Base-by-base conservation (phyloP, 2,113 vertebrate genomes). In the Corythornis vintsioides region DNA sequence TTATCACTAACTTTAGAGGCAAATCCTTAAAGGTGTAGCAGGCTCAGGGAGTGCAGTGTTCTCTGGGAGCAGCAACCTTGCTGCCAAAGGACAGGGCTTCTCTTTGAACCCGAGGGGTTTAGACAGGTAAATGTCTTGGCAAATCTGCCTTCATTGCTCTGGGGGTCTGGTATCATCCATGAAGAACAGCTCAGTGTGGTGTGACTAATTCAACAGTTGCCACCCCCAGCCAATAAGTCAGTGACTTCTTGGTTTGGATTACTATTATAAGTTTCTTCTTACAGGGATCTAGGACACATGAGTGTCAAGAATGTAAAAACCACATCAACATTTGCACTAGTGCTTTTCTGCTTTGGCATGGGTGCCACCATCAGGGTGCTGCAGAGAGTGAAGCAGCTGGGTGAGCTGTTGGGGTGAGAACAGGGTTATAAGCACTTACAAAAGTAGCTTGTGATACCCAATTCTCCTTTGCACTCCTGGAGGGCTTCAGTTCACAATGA, bases 21-120 rank as follows among this genome's bases (percentile, higher is more conserved):
- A 67, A 40, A 56, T 6, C 6, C 61, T 94, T 92, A 88, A 92
- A 93, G 88, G 65, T 57, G 24, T 1, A 77, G 80, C 53, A 53
- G 59, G 29, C 45, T 59, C 5, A 11, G 65, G 33, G 40, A 76
- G 40, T 4, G 4, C n/a, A 21, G 77, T 1, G 7, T 13, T 35
- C 15, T n/a, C 16, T 0, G 0, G 69, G 50, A 63, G 42, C 31
- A 74, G 38, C 56, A 35, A 18, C 20, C 70, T 80, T 2, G 3
- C 47, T 52, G 57, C 38, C 1, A 0, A 52, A 74, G 74, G 45
- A 60, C n/a, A 24, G 11, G 50, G 48, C 6, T 93, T 47, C 25
- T 52, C 55, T 56, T 31, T 52, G 56, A 60, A 29, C 1, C 38
- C 33, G 4, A 9, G 31, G 18, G 28, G 14, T 40, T 59, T 9